Percentiles rank a stretch among this genome's conserved stretches.
These are phyloP conservation scores for Drosophila simulans DNA, from an alignment of 1,140 invertebrate genomes.

Conservation along the genomic window DNA sequence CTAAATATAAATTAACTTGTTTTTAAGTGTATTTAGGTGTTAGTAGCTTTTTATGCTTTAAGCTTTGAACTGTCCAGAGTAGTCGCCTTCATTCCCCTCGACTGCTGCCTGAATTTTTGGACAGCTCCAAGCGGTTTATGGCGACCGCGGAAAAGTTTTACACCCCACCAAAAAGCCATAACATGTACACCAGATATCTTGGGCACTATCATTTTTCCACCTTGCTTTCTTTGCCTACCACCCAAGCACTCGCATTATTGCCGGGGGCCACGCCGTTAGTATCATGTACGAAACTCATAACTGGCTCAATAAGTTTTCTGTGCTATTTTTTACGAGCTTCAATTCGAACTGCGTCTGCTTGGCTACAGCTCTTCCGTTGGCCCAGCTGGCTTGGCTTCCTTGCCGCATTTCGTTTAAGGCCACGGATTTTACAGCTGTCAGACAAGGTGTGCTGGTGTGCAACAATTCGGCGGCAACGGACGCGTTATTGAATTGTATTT, in stretches of 20 bases:
- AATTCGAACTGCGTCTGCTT: constrained; percentile 16
- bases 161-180: constrained; percentile 77
- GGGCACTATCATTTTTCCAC: background rate
- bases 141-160: constrained; percentile 65
- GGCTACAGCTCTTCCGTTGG: constrained; percentile 9
- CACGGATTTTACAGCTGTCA: constrained; percentile 74
- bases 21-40: background rate
- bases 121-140: constrained; percentile 61
- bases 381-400: background rate
- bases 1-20: background rate
- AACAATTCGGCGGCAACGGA: constrained; percentile 41
- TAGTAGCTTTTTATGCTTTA: background rate
- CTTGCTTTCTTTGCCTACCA: background rate
- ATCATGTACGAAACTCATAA: constrained; percentile 82
- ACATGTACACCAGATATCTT: constrained; percentile 51
- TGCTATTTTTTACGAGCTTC: constrained; percentile 77
- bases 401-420: constrained; percentile 59
- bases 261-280: constrained; percentile 72
- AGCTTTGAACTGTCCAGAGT: constrained; percentile 29
- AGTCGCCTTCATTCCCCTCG: background rate
- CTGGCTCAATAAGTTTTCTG: constrained; percentile 80
- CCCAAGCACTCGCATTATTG: constrained; percentile 66
- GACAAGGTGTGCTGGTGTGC: constrained; percentile 54
- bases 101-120: constrained; percentile 28
- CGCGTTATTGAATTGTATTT: constrained; percentile 82